Evolutionary conservation across 2,113 vertebrate species (phyloP).

Genomic region (Tonatia bakeri): DNA sequence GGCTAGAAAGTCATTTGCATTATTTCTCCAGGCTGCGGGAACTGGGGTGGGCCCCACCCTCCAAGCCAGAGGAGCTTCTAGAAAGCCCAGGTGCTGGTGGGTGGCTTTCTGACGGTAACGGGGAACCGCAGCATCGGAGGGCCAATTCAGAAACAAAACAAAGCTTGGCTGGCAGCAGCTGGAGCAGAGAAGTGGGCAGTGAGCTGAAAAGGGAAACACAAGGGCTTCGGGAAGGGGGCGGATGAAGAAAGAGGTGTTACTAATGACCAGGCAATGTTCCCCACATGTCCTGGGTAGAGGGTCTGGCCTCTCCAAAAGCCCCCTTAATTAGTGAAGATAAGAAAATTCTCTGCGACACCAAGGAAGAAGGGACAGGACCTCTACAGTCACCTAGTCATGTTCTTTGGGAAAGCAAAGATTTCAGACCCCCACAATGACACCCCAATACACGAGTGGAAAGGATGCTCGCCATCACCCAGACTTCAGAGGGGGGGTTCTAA

Average conservation of each 20-base stretch:
- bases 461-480: fast-evolving
- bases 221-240: not conserved
- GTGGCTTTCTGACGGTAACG: not conserved
- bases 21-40: not conserved
- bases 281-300: too few species aligned
- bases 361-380: not conserved
- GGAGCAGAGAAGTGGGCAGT: not conserved
- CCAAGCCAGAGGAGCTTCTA: not conserved
- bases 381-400: fast-evolving
- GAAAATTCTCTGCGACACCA: not conserved
- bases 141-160: not conserved
- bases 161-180: not conserved
- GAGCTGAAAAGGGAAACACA: not conserved
- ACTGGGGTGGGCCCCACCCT: not conserved
- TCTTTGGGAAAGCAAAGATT: not conserved
- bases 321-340: not conserved
- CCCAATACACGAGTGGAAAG: not conserved
- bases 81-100: not conserved
- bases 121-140: not conserved
- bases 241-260: not conserved
- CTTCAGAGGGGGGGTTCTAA: not conserved
- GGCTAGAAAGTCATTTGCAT: not conserved
- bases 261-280: not conserved
- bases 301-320: not conserved
- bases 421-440: not conserved